Conservation (phyloP, 2,113 vertebrate species). For the Siniperca chuatsi region DNA sequence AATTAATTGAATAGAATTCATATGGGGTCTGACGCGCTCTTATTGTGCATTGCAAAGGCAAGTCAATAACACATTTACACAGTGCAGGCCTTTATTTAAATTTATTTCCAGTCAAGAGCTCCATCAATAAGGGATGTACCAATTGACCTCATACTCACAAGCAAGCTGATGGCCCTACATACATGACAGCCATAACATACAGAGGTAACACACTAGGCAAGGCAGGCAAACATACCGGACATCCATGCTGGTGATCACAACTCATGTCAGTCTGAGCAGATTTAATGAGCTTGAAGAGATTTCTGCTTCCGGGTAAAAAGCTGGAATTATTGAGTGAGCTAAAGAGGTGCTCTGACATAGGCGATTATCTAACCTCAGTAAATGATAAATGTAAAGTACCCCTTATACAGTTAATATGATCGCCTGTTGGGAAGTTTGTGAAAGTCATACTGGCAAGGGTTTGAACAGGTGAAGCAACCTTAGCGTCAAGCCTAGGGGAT, state of each 20-base stretch:
- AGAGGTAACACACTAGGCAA: constrained; percentile 20
- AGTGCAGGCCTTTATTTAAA: constrained; percentile 26
- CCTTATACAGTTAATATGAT: too few relatives aligned
- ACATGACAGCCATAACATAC: constrained; percentile 58
- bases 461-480: too few relatives aligned
- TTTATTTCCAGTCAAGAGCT: constrained; percentile 56
- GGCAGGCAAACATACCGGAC: constrained; percentile 16
- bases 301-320: too few relatives aligned
- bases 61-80: constrained; percentile 60
- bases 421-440: too few relatives aligned
- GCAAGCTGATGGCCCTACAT: constrained; percentile 52
- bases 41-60: neutral
- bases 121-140: constrained; percentile 62
- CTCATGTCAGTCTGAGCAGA: constrained; percentile 13
- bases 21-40: neutral
- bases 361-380: too few relatives aligned
- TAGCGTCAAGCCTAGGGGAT: too few relatives aligned
- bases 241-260: constrained; percentile 36
- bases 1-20: neutral
- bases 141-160: constrained; percentile 48
- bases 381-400: too few relatives aligned
- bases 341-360: too few relatives aligned
- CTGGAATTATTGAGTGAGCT: too few relatives aligned
- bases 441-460: too few relatives aligned
- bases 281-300: too few relatives aligned